Evolutionary conservation across 2,113 vertebrate genomes (phyloP).

Genomic region (Phaetusa simplex): DNA sequence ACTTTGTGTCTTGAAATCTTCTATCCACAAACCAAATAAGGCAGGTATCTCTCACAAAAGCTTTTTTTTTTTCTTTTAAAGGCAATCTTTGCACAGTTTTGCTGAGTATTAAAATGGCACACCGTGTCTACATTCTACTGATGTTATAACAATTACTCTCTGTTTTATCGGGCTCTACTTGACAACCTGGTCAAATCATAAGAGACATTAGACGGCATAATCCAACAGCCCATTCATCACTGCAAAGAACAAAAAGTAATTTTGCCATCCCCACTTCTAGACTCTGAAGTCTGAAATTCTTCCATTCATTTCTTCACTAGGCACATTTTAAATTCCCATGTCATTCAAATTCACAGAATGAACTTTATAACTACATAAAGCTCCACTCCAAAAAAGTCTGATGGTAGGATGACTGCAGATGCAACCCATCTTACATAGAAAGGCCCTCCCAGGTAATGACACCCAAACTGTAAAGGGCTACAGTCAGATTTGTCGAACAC

Average conservation of each 20-base stretch:
- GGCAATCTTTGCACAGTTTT: neutral
- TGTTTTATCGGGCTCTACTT: neutral
- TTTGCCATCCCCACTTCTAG: neutral
- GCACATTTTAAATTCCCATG: neutral
- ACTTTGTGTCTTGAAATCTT: neutral
- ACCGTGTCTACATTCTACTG: neutral
- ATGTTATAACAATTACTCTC: neutral
- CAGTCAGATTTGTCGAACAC: neutral
- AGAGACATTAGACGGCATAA: neutral
- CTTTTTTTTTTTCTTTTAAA: neutral
- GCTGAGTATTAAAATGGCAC: neutral
- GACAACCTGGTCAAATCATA: neutral
- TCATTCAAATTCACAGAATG: neutral
- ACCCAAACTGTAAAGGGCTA: neutral
- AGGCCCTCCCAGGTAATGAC: neutral
- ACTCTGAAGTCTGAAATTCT: neutral
- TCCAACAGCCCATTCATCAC: neutral
- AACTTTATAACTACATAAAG: neutral
- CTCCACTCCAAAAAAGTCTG: neutral
- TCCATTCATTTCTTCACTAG: neutral
- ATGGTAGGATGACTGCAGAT: neutral
- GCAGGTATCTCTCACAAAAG: neutral
- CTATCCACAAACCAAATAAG: neutral
- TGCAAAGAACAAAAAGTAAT: neutral
- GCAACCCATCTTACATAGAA: neutral